Evolutionary conservation across 2,113 vertebrate species (phyloP).

Genomic region (Pardalotus punctatus): DNA sequence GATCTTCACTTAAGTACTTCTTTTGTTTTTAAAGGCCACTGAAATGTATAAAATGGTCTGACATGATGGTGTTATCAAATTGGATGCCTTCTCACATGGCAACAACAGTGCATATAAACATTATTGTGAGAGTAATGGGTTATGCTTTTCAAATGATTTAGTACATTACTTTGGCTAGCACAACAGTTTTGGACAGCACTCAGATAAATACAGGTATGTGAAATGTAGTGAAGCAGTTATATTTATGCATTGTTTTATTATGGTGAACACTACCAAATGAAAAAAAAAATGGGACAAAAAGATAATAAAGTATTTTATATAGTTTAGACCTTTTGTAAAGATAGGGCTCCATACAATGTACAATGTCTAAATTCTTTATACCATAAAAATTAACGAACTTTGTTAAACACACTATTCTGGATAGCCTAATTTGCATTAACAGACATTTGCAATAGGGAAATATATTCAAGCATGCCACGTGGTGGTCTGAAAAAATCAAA

Average conservation of each 20-base stretch:
- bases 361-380: conserved; percentile 77
- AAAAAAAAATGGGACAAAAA: conserved; percentile 75
- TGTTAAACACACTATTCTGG: conserved; percentile 88
- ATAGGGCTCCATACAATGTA: conserved; percentile 78
- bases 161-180: conserved; percentile 89
- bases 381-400: conserved; percentile 79
- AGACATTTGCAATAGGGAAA: conserved; percentile 84
- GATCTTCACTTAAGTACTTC: conserved; percentile 70
- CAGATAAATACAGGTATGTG: conserved; percentile 90
- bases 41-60: conserved; percentile 95
- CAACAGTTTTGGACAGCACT: conserved; percentile 89
- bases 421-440: conserved; percentile 91
- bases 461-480: conserved; percentile 91
- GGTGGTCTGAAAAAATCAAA: conserved; percentile 88
- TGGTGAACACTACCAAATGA: conserved; percentile 79
- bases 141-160: conserved; percentile 78
- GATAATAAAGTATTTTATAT: conserved; percentile 74
- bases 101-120: conserved; percentile 90
- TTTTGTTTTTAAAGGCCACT: conserved; percentile 90
- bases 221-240: conserved; percentile 92
- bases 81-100: conserved; percentile 86
- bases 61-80: conserved; percentile 78
- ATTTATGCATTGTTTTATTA: conserved; percentile 81
- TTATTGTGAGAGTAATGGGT: conserved; percentile 76
- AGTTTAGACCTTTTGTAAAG: conserved; percentile 76